Percentiles rank a stretch among this genome's conserved stretches.
Evolutionary conservation across 2,113 vertebrate genomes (phyloP).

Genomic region (Daubentonia madagascariensis): DNA sequence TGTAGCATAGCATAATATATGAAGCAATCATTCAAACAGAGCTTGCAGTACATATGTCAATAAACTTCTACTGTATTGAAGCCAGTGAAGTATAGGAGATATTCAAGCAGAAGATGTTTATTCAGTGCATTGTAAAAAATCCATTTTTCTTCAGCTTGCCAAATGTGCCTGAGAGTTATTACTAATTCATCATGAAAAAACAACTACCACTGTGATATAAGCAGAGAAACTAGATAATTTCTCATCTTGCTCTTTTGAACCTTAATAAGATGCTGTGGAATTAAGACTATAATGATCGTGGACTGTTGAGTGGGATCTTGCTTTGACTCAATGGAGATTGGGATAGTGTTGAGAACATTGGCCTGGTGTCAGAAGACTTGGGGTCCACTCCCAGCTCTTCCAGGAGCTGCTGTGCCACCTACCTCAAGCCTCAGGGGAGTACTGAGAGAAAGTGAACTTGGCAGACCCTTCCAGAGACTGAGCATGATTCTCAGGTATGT

Average conservation of each 20-base stretch:
- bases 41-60: slow-evolving; percentile 75
- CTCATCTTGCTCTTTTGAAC: not conserved
- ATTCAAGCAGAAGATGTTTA: slow-evolving; percentile 74
- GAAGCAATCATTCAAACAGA: slow-evolving; percentile 79
- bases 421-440: not conserved
- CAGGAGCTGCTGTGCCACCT: no score
- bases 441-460: not conserved
- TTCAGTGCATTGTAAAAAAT: slow-evolving; percentile 60
- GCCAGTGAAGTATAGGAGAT: slow-evolving; percentile 66
- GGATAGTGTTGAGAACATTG: rapidly evolving
- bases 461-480: not conserved
- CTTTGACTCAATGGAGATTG: not conserved
- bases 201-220: not conserved
- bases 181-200: slow-evolving; percentile 56
- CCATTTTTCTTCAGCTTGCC: slow-evolving; percentile 59
- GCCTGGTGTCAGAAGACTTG: rapidly evolving
- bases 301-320: not conserved
- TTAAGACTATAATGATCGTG: rapidly evolving
- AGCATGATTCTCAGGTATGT: not conserved
- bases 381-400: rapidly evolving
- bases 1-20: slow-evolving; percentile 76
- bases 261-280: not conserved
- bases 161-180: slow-evolving; percentile 66
- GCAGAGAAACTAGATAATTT: not conserved
- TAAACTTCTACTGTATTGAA: slow-evolving; percentile 73